Conservation (phyloP, 1,140 invertebrate genomes). For the Macrobrachium nipponense region DNA sequence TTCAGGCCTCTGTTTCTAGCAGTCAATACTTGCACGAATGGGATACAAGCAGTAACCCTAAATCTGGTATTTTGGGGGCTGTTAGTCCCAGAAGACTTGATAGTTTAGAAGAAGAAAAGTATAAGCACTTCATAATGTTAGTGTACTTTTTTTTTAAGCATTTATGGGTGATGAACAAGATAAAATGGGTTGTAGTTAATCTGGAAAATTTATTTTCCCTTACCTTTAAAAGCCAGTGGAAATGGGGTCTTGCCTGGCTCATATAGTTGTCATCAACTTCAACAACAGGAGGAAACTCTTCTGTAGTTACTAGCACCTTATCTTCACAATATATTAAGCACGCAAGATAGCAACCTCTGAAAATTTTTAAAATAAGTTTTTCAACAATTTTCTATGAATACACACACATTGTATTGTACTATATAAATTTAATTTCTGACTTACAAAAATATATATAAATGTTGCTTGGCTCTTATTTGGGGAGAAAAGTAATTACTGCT, state of each 20-base stretch:
- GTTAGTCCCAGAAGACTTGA: too few relatives aligned
- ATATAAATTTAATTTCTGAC: too few relatives aligned
- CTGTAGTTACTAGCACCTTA: constrained; percentile 93
- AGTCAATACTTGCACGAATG: background rate
- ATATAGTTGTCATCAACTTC: constrained; percentile 97
- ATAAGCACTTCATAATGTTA: background rate
- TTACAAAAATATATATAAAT: too few relatives aligned
- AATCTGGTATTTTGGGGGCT: too few relatives aligned
- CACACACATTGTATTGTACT: too few relatives aligned
- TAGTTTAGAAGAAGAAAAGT: too few relatives aligned
- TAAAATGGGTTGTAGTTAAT: background rate
- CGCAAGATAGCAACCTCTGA: constrained; percentile 91
- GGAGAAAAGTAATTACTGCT: too few relatives aligned
- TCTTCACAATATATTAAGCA: constrained; percentile 94
- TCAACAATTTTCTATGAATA: constrained; percentile 1
- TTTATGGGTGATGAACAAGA: background rate
- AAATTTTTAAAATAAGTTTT: constrained; percentile 59
- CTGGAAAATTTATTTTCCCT: background rate
- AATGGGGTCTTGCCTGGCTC: constrained; percentile 89
- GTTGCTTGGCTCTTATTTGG: too few relatives aligned
- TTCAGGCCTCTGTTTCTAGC: background rate
- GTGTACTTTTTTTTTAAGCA: background rate
- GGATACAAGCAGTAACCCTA: too few relatives aligned
- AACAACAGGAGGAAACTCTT: constrained; percentile 95
- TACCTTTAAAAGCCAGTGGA: constrained; percentile 98